Evolutionary conservation across 2,888 invertebrate species (phyloP).

Genomic region (Lasioglossum morio): DNA sequence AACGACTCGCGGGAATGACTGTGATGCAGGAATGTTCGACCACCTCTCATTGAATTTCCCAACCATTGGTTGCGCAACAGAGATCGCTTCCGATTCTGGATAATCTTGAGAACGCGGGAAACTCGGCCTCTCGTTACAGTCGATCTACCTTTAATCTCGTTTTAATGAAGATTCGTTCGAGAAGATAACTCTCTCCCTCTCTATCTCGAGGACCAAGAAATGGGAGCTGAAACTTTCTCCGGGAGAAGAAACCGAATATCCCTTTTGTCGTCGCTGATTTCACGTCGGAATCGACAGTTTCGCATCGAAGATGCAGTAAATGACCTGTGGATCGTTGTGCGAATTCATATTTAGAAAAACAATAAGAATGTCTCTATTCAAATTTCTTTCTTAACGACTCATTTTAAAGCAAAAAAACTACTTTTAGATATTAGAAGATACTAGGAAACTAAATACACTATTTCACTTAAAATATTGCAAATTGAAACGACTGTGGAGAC

Average conservation of each 20-base stretch:
- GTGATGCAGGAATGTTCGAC: conserved; percentile 39
- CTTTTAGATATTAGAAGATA: too few relatives aligned
- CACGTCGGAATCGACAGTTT: background rate
- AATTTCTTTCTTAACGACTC: too few relatives aligned
- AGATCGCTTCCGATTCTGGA: background rate
- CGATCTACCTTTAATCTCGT: conserved; percentile 1
- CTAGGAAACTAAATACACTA: too few relatives aligned
- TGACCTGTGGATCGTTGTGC: too few relatives aligned
- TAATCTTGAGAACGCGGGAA: background rate
- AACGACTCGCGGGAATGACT: conserved; percentile 31
- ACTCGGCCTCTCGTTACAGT: background rate
- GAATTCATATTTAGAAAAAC: too few relatives aligned
- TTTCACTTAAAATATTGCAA: too few relatives aligned
- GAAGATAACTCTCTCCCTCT: background rate
- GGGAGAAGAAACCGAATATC: conserved; percentile 19
- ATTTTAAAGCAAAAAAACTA: too few relatives aligned
- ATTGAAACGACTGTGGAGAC: too few relatives aligned
- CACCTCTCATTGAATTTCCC: conserved; percentile 46
- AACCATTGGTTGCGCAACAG: conserved; percentile 36
- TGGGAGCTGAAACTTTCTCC: conserved; percentile 26
- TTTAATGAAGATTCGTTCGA: background rate
- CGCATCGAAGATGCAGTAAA: background rate
- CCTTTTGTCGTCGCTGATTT: background rate
- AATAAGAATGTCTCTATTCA: too few relatives aligned
- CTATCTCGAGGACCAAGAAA: background rate